Evolutionary conservation across 1,140 invertebrate species (phyloP), one percentile per base, ranked within the genome.

Genomic region (Phenacoccus solenopsis): DNA sequence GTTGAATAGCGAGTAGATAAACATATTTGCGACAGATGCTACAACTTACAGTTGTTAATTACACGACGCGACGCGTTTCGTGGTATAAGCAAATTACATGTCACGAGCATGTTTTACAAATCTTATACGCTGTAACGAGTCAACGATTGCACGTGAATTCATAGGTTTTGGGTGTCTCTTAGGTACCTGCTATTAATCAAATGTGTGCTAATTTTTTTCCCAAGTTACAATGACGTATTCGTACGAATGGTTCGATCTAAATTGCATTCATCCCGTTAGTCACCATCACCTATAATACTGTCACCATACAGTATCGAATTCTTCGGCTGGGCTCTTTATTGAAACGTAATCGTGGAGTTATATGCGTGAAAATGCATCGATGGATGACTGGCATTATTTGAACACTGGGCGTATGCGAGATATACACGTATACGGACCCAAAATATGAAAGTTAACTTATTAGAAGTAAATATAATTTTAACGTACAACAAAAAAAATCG

Each of bases 311-410:
- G n/a, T n/a, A 49, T 49, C 30, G 30, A 49, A n/a, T 49, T n/a
- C 38, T 5, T 4, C 5, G 13, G 38, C 16, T 49, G 38, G 5
- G 16, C 3, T 16, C 5, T 16, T 49, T 3, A 4, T 10, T 9
- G 20, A 49, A 16, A 49, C 38, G 38, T 49, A 49, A 49, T 49
- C 4, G n/a, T 32, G 5, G 5, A 32, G 30, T 2, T 16, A n/a
- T 9, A n/a, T 49, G 20, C 38, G 38, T 49, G 38, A n/a, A 49
- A 24, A 64, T 25, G 22, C 59, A 64, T 64, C 25, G 59, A 64
- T 64, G 59, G 59, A 64, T 64, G 59, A 64, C 59, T 64, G 59
- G 59, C 21, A 64, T 64, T 64, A 9, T 59, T 64, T 24, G 9
- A 25, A 24, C 25, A 25, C 59, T 27, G 25, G 59, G 22, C 16